These are phyloP conservation scores for Nymphalis io DNA, from an alignment of 1,140 invertebrate species.

Conservation along the genomic window DNA sequence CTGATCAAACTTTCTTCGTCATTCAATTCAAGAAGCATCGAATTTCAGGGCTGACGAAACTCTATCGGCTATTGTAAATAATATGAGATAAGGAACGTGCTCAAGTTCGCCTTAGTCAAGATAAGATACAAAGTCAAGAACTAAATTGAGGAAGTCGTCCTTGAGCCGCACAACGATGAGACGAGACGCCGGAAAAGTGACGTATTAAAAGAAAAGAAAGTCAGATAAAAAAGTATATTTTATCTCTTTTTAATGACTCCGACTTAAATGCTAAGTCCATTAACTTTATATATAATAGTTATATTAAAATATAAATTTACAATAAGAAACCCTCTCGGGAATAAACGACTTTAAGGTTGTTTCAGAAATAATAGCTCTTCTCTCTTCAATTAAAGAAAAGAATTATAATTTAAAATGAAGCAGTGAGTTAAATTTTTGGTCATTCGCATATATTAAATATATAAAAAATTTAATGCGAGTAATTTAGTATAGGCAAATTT, in stretches of 20 bases:
- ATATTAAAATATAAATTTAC: neutral
- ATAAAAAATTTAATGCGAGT: no score
- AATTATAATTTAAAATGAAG: neutral
- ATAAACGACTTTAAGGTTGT: neutral
- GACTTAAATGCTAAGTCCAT: slow-evolving; percentile 16
- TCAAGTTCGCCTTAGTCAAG: slow-evolving; percentile 29
- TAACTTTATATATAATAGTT: slow-evolving; percentile 1
- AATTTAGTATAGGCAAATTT: no score
- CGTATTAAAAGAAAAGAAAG: slow-evolving; percentile 27
- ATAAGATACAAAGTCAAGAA: slow-evolving; percentile 38
- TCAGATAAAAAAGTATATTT: slow-evolving; percentile 26
- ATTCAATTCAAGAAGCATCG: neutral
- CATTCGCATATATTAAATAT: no score
- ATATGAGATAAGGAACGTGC: slow-evolving; percentile 35
- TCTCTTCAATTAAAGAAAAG: neutral
- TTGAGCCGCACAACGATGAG: slow-evolving; percentile 32
- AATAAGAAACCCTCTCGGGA: neutral
- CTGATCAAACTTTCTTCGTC: neutral
- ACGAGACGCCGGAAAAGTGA: slow-evolving; percentile 24
- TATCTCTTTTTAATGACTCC: slow-evolving; percentile 32
- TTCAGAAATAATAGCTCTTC: neutral
- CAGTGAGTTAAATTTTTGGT: no score
- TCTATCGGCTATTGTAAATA: slow-evolving; percentile 6
- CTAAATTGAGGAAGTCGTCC: slow-evolving; percentile 36
- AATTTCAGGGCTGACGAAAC: slow-evolving; percentile 1